Conservation (phyloP, 64 coral and sea anemone genomes). For the Orbicella faveolata region DNA sequence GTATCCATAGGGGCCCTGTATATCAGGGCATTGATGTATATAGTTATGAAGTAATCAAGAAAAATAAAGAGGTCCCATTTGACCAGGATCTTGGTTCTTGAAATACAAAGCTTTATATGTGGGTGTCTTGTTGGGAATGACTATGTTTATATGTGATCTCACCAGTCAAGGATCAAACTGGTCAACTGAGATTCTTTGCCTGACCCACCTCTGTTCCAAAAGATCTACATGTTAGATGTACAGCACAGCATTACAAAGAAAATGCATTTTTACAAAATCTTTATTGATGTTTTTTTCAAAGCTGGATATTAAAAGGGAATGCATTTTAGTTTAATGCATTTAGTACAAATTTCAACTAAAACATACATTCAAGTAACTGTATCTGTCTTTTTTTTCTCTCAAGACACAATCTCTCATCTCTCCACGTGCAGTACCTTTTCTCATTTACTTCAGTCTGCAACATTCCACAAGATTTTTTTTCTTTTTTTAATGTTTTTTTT, state of each 20-base stretch:
- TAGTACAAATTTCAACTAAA: not conserved
- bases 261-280: slow-evolving; percentile 27
- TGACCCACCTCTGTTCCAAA: not conserved
- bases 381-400: slow-evolving; percentile 23
- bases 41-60: too few relatives aligned
- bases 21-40: too few relatives aligned
- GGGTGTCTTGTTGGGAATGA: too few relatives aligned
- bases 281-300: not conserved
- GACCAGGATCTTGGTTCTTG: too few relatives aligned
- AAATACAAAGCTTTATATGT: too few relatives aligned
- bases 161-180: not conserved
- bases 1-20: too few relatives aligned
- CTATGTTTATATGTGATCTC: not conserved
- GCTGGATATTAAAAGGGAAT: slow-evolving; percentile 12
- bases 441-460: not conserved
- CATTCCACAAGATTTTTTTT: slow-evolving; percentile 8
- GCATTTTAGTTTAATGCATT: not conserved
- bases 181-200: not conserved
- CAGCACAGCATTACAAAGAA: not conserved
- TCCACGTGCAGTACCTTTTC: not conserved
- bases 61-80: too few relatives aligned
- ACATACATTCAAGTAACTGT: not conserved
- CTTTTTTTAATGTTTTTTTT: slow-evolving; percentile 31
- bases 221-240: not conserved
- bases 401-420: not conserved